These are phyloP conservation scores for Toxotes lorentzi DNA, from an alignment of 2,797 vertebrate species.

Conservation along the genomic window DNA sequence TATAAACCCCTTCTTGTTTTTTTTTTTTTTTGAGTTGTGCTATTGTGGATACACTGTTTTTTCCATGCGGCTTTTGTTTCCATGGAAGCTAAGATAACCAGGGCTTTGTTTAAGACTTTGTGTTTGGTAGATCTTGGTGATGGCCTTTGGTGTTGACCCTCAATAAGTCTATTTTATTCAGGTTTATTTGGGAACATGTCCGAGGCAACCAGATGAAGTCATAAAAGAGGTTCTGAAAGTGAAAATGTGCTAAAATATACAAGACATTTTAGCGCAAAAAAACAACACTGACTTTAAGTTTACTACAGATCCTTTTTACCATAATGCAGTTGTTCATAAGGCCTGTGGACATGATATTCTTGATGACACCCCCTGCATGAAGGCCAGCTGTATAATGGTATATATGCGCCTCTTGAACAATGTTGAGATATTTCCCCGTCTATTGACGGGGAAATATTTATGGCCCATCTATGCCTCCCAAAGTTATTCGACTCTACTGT, in stretches of 20 bases:
- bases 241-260: background rate
- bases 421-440: background rate
- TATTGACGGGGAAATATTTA: background rate
- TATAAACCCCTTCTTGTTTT: background rate
- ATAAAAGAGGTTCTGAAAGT: constrained; percentile 22
- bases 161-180: constrained; percentile 22
- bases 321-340: background rate
- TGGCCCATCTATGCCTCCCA: background rate
- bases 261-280: background rate
- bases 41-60: constrained; percentile 49
- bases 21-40: background rate
- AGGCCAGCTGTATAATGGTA: background rate
- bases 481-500: background rate
- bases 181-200: constrained; percentile 24
- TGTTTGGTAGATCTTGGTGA: constrained; percentile 28
- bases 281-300: background rate
- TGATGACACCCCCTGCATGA: background rate
- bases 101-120: constrained; percentile 33
- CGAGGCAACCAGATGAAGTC: constrained; percentile 18
- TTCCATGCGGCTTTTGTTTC: constrained; percentile 47
- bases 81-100: constrained; percentile 46
- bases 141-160: constrained; percentile 19
- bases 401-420: background rate
- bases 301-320: background rate
- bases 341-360: background rate